Evolutionary conservation across 2,797 vertebrate genomes (phyloP).

Genomic region (Lepus oiostolus): DNA sequence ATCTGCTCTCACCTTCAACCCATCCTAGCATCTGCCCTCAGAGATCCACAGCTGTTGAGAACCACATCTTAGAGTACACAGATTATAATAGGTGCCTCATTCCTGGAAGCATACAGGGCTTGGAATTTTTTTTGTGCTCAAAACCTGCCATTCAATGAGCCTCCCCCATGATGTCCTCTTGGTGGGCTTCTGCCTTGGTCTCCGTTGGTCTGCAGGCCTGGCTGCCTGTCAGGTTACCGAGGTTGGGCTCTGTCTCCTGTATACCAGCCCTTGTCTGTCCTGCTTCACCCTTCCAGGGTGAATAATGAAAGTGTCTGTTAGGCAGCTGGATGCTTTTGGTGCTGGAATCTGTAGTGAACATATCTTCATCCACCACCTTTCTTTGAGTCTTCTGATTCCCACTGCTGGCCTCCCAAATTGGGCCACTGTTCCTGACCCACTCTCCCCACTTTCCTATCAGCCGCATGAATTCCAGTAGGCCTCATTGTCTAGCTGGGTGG

Average conservation of each 20-base stretch:
- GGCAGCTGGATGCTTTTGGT: not conserved
- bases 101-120: not conserved
- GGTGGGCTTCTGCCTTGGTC: not conserved
- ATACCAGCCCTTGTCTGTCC: not conserved
- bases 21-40: not conserved
- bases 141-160: not conserved
- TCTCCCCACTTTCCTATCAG: not conserved
- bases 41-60: not conserved
- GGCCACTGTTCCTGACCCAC: not conserved
- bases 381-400: not conserved
- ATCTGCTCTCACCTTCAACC: not conserved
- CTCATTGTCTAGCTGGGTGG: not conserved
- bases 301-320: not conserved
- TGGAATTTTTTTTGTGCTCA: not conserved
- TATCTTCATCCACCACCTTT: not conserved
- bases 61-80: not conserved
- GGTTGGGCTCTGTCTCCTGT: not conserved
- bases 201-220: not conserved
- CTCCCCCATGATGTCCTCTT: not conserved
- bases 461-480: not conserved
- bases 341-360: not conserved
- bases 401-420: not conserved
- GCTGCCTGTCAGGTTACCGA: not conserved
- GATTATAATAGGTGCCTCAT: not conserved
- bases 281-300: constrained; percentile 11